Evolutionary conservation across 2,888 invertebrate genomes (phyloP).

Genomic region (Urechis unicinctus): DNA sequence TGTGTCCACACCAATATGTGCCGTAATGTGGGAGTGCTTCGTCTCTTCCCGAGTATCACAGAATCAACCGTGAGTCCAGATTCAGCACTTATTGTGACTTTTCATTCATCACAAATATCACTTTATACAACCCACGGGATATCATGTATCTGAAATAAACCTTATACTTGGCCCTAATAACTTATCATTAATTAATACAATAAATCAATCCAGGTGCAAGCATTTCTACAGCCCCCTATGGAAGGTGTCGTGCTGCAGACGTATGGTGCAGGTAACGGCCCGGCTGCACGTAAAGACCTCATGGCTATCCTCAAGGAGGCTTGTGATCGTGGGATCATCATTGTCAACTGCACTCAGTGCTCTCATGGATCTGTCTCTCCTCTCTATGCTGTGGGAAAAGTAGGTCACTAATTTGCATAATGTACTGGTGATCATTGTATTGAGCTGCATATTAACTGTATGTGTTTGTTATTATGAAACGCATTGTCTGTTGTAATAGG

Average conservation of each 20-base stretch:
- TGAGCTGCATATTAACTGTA: background rate
- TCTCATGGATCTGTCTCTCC: slow-evolving; percentile 71
- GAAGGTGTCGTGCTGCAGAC: slow-evolving; percentile 79
- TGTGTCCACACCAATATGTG: slow-evolving; percentile 68
- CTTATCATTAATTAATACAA: too few species aligned
- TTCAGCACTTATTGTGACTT: too few species aligned
- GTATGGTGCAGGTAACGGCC: slow-evolving; percentile 90
- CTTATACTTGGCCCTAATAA: too few species aligned
- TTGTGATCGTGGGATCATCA: slow-evolving; percentile 64
- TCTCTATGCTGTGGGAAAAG: slow-evolving; percentile 79
- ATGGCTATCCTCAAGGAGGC: slow-evolving; percentile 67
- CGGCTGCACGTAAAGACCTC: slow-evolving; percentile 74
- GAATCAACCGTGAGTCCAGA: slow-evolving; percentile 58
- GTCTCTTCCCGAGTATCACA: slow-evolving; percentile 89
- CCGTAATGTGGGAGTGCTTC: slow-evolving; percentile 72
- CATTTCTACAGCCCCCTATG: slow-evolving; percentile 62
- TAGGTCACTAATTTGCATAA: slow-evolving; percentile 16
- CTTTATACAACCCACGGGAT: background rate
- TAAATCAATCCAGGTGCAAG: slow-evolving; percentile 43
- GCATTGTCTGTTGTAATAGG: too few species aligned
- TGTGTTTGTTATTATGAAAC: background rate
- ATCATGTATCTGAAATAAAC: background rate
- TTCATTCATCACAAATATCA: too few species aligned
- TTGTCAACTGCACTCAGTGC: slow-evolving; percentile 91
- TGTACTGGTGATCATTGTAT: background rate